These are phyloP conservation scores for Biston betularia DNA, from an alignment of 2,888 invertebrate genomes.

Conservation along the genomic window DNA sequence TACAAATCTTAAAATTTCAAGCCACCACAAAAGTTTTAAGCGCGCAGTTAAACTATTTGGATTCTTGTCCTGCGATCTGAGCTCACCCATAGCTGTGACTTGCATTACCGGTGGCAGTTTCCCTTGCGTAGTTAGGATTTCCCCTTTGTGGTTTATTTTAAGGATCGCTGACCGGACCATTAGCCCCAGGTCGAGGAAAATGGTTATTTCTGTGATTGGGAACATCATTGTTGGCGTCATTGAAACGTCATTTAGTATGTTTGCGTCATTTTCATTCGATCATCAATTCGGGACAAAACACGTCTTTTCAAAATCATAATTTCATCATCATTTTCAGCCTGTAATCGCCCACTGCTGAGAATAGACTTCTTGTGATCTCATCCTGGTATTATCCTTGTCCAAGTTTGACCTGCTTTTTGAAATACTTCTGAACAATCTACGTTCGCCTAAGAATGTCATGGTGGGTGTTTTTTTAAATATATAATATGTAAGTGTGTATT, in stretches of 20 bases:
- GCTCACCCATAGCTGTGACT: not conserved
- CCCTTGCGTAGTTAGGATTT: not conserved
- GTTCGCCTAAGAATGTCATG: too few species aligned
- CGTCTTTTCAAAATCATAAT: too few species aligned
- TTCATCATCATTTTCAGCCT: too few species aligned
- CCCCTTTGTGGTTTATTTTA: conserved; percentile 1
- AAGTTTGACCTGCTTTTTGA: too few species aligned
- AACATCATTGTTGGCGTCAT: not conserved
- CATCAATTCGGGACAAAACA: not conserved
- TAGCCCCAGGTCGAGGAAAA: not conserved
- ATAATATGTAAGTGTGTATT: too few species aligned
- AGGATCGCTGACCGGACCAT: not conserved
- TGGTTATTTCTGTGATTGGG: not conserved
- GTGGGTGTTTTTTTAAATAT: too few species aligned
- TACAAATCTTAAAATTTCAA: not conserved
- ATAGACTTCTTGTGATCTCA: too few species aligned
- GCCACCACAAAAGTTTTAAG: not conserved
- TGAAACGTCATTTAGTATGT: not conserved
- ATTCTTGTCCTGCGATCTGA: not conserved
- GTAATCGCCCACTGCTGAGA: too few species aligned
- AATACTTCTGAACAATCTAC: too few species aligned
- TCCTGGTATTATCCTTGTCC: too few species aligned
- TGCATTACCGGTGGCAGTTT: not conserved
- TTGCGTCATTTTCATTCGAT: not conserved
- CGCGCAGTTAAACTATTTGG: not conserved